Evolutionary conservation across 2,113 vertebrate species (phyloP).

Genomic region (Eretmochelys imbricata): DNA sequence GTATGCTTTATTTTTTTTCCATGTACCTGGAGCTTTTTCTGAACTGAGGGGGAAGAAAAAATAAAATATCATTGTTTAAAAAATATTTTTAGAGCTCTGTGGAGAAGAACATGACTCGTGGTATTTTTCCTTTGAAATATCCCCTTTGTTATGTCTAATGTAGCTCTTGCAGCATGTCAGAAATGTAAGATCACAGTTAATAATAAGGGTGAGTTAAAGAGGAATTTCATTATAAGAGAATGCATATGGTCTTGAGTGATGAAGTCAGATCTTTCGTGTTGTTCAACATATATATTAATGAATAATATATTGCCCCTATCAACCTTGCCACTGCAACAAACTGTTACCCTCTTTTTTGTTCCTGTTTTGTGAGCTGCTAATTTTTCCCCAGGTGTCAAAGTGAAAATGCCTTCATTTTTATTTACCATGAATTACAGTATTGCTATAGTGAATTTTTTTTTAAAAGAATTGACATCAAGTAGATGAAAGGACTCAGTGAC

Average conservation of each 20-base stretch:
- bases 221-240: background rate
- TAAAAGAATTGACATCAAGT: background rate
- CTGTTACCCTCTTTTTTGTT: background rate
- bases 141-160: background rate
- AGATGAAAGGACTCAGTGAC: background rate
- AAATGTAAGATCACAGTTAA: background rate
- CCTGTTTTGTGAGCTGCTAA: background rate
- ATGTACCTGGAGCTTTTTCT: background rate
- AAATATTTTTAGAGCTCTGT: background rate
- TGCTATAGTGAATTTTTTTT: background rate
- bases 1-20: background rate
- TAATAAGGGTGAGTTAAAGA: background rate
- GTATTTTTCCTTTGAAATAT: background rate
- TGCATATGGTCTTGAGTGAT: background rate
- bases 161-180: background rate
- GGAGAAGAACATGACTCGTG: background rate
- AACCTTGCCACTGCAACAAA: background rate
- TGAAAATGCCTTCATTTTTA: background rate
- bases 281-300: background rate
- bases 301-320: background rate
- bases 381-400: background rate
- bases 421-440: background rate
- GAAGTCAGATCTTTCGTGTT: background rate
- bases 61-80: constrained; percentile 1
- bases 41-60: background rate